Base-by-base conservation (phyloP, 2,797 vertebrate genomes). In the Pachyuromys duprasi region DNA sequence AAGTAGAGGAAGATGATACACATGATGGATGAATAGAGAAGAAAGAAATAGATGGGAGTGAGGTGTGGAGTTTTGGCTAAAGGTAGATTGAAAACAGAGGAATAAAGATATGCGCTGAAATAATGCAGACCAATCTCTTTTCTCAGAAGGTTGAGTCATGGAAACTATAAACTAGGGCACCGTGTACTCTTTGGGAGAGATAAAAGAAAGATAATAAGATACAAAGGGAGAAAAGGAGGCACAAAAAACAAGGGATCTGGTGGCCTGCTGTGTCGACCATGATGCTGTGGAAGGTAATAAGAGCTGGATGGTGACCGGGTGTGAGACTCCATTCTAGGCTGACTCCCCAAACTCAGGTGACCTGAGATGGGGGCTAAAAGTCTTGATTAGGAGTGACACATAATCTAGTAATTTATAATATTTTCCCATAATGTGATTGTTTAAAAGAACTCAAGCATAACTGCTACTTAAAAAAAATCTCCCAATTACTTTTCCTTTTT, bases 341-440 rank as follows among this genome's bases (percentile, higher is more conserved):
- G 69, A 60, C 55, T 74, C 36, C 26, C 24, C 49, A 60, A 45
- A n/a, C 24, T 87, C 24, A 33, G 15, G 24, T 72, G 67, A 57
- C 33, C 67, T 4, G 53, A 72, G 49, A 39, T 57, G 67, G n/a
- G 33, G n/a, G 24, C 15, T 33, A 36, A 72, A 11, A 22, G n/a
- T 39, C 24, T 72, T 53, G 67, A 57, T 72, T 72, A 53, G 17
- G 45, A 79, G 0, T 74, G 12, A 28, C 11, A 28, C 20, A 14
- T 24, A 33, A 78, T 69, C 20, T 20, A 91, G 81, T 91, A 83
- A 76, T 84, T 86, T 90, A 45, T 11, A 88, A 15, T 83, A 5
- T 79, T 92, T 91, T 55, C 86, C 17, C 20, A 72, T 39, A 93
- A 39, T 81, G 57, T 72, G 39, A 74, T 79, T 89, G 91, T 96